Percentiles rank a stretch among this genome's conserved stretches.
Conservation (phyloP, 2,113 vertebrate species). For the Philantomba maxwellii region DNA sequence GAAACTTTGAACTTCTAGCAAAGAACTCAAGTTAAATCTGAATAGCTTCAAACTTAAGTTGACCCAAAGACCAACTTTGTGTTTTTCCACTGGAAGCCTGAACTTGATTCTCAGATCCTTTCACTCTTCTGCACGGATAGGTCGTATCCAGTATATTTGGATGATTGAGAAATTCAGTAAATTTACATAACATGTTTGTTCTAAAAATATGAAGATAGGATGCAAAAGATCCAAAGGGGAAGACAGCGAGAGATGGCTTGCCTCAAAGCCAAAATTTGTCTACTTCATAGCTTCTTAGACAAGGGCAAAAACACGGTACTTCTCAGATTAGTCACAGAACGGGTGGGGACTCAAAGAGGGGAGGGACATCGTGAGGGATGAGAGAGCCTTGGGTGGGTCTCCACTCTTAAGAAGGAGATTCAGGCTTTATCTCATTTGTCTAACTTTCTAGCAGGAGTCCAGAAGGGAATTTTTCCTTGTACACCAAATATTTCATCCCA, state of each 20-base stretch:
- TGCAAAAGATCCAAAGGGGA: not conserved
- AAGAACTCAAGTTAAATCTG: not conserved
- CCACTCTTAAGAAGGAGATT: too few species aligned
- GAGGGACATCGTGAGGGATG: not conserved
- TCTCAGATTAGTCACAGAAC: not conserved
- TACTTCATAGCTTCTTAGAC: not conserved
- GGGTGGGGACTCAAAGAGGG: accelerated
- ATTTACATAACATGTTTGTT: not conserved
- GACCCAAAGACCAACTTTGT: not conserved
- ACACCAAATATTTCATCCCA: not conserved
- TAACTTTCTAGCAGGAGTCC: not conserved
- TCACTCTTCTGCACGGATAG: not conserved
- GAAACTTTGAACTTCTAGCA: not conserved
- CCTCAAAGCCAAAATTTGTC: not conserved
- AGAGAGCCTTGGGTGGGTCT: not conserved
- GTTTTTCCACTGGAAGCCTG: not conserved
- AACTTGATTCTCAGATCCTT: not conserved
- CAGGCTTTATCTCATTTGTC: not conserved
- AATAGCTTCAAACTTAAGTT: not conserved
- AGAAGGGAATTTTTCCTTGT: not conserved
- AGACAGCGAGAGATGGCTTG: not conserved
- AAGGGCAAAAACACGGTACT: not conserved
- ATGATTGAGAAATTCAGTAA: not conserved
- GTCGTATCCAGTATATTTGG: not conserved
- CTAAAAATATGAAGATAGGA: not conserved